Evolutionary conservation across 2,797 vertebrate genomes (phyloP).

Genomic region (Eurystomus glaucurus): DNA sequence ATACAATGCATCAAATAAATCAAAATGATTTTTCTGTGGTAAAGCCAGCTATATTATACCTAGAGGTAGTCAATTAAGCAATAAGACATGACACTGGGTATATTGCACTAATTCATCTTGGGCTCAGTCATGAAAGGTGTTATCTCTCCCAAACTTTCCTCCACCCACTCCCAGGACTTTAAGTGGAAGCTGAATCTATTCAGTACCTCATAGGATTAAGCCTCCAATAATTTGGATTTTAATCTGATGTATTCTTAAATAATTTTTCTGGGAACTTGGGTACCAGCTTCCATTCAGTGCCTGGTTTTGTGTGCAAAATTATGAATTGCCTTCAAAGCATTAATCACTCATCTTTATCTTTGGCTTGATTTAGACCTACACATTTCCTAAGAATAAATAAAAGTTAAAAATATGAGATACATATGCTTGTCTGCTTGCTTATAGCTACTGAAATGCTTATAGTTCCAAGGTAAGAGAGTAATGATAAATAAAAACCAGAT

Average conservation of each 20-base stretch:
- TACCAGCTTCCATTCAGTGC: neutral
- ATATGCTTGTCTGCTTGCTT: neutral
- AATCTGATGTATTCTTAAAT: neutral
- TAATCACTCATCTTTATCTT: neutral
- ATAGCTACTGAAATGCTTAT: neutral
- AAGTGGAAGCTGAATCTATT: neutral
- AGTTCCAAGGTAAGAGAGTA: neutral
- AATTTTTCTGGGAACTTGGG: neutral
- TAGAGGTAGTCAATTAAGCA: conserved; percentile 58
- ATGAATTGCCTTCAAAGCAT: neutral
- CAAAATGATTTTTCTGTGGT: conserved; percentile 61
- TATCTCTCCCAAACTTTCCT: neutral
- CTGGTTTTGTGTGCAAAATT: neutral
- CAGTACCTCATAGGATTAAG: neutral
- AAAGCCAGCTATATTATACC: conserved; percentile 42
- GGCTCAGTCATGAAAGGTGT: neutral
- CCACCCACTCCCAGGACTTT: neutral
- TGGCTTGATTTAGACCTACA: neutral
- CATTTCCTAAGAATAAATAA: neutral
- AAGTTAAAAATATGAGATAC: neutral
- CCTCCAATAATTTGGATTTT: neutral
- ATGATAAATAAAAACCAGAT: neutral
- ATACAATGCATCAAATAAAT: conserved; percentile 61
- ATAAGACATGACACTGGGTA: conserved; percentile 35
- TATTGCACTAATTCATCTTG: conserved; percentile 65